These are phyloP conservation scores for Ostrea denselamellosa DNA, from an alignment of 1,140 invertebrate genomes.

Conservation along the genomic window DNA sequence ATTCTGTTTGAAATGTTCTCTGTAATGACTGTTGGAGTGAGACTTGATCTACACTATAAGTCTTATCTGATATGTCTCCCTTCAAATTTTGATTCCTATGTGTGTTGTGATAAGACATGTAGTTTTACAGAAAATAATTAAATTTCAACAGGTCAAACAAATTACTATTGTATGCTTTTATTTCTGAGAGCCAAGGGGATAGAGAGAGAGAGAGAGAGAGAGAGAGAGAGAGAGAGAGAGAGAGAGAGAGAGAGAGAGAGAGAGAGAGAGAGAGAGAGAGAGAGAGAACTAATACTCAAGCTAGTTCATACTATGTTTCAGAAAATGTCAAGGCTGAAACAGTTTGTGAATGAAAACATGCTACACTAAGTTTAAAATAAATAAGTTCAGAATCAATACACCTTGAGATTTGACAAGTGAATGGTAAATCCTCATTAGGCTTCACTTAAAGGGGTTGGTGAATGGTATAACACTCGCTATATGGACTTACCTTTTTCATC, in stretches of 20 bases:
- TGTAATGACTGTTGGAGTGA: conserved; percentile 8
- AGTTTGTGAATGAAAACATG: too few relatives aligned
- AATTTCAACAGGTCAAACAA: conserved; percentile 33
- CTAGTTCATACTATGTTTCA: too few relatives aligned
- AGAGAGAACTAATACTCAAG: too few relatives aligned
- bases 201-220: not conserved
- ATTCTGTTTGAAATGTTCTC: not conserved
- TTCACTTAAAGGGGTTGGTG: too few relatives aligned
- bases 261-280: not conserved
- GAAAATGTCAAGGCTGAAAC: too few relatives aligned
- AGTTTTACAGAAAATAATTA: conserved; percentile 29
- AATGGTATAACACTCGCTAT: too few relatives aligned
- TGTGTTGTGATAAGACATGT: conserved; percentile 8
- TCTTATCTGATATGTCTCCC: not conserved
- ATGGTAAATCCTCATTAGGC: too few relatives aligned
- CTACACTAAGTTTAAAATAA: too few relatives aligned
- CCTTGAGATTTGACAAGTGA: too few relatives aligned
- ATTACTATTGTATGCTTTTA: conserved; percentile 1
- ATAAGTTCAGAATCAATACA: too few relatives aligned
- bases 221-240: conserved; percentile 5
- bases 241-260: conserved; percentile 28
- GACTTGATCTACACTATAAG: not conserved
- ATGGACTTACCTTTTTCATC: not conserved
- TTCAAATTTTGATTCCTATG: not conserved
- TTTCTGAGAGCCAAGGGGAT: not conserved